Evolutionary conservation across 2,888 invertebrate species (phyloP).

Genomic region (Willowsia nigromaculata): DNA sequence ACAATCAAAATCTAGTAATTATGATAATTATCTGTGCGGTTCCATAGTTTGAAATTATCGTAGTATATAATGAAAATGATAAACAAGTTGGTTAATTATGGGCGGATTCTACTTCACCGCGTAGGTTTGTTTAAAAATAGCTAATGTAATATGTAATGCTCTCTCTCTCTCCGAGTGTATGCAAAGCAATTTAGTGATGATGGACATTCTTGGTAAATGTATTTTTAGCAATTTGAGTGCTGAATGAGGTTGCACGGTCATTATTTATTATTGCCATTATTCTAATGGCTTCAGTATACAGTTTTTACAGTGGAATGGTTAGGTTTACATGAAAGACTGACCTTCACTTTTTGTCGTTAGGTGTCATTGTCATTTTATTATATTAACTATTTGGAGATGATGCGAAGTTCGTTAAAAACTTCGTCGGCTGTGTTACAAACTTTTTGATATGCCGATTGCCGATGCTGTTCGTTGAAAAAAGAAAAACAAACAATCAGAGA

Average conservation of each 20-base stretch:
- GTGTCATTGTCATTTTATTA: conserved; percentile 17
- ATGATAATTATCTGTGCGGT: background rate
- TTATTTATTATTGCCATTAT: background rate
- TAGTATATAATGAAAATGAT: conserved; percentile 6
- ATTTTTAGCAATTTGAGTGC: conserved; percentile 49
- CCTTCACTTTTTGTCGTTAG: conserved; percentile 29
- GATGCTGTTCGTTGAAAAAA: background rate
- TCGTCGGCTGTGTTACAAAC: background rate
- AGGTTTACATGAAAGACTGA: background rate
- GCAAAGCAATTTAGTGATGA: background rate
- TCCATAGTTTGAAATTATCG: background rate
- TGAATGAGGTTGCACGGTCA: conserved; percentile 12
- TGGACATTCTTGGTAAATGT: background rate
- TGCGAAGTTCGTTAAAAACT: conserved; percentile 6
- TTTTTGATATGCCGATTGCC: background rate
- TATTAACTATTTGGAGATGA: background rate
- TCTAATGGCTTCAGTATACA: background rate
- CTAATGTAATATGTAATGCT: background rate
- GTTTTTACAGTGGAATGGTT: background rate
- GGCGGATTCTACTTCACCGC: background rate
- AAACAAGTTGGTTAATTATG: background rate
- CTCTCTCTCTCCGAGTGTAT: background rate
- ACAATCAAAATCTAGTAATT: background rate
- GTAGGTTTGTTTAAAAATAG: background rate
- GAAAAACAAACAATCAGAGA: conserved; percentile 28